Evolutionary conservation across 92 coral and sea anemone genomes (phyloP).

Genomic region (Heliopora coerulea): DNA sequence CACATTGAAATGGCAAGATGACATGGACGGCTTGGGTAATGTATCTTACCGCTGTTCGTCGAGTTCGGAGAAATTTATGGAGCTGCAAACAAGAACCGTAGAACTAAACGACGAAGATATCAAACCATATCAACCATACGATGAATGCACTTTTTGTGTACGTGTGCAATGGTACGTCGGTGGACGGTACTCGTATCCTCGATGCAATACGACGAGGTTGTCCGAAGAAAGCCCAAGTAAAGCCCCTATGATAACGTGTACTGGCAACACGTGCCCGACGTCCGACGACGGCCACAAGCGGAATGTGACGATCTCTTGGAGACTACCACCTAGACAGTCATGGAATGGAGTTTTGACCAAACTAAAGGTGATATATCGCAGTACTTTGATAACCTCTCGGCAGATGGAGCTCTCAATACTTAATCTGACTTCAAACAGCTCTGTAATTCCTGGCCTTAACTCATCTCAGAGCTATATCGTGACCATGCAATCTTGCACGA

Average conservation of each 20-base stretch:
- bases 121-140: constrained; percentile 21
- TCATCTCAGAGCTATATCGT: neutral
- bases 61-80: neutral
- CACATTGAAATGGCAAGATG: constrained; percentile 6
- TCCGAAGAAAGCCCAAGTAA: constrained; percentile 30
- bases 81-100: neutral
- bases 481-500: constrained; percentile 4
- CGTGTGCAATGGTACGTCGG: neutral
- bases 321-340: neutral
- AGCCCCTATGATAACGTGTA: constrained; percentile 29
- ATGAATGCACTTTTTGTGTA: constrained; percentile 6
- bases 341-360: constrained; percentile 28
- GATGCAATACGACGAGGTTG: constrained; percentile 26
- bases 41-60: neutral
- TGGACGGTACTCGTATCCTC: constrained; percentile 1
- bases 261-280: constrained; percentile 23
- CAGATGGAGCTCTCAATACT: neutral
- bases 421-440: neutral
- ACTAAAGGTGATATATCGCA: neutral
- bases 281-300: constrained; percentile 1
- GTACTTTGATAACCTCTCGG: neutral
- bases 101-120: constrained; percentile 19
- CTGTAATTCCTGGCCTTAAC: neutral
- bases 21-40: neutral
- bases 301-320: constrained; percentile 26